phyloP scores from a whole-genome alignment of 2,797 vertebrate genomes.

The Momotus momota region DNA sequence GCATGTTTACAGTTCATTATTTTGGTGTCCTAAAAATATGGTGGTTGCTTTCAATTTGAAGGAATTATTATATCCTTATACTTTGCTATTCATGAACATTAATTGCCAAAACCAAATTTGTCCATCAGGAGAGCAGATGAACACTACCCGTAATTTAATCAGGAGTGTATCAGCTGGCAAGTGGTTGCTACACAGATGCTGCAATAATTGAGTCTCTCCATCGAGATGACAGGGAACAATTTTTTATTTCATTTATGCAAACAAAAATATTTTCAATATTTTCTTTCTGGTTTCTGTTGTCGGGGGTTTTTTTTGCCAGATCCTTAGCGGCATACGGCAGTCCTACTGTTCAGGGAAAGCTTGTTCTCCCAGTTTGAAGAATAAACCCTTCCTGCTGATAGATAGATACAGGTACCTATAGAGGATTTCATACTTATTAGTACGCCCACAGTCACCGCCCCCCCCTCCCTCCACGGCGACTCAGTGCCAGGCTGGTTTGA shows the following conservation, averaged over 20 bases:
- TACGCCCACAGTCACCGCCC: fast-evolving
- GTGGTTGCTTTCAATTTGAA: not conserved
- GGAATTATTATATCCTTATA: slow-evolving; percentile 8
- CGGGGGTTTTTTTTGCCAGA: not conserved
- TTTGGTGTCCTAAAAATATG: not conserved
- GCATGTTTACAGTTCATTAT: slow-evolving; percentile 13
- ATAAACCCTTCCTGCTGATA: not conserved
- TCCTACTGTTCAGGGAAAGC: not conserved
- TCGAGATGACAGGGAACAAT: not conserved
- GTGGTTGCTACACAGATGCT: not conserved
- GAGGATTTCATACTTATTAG: fast-evolving
- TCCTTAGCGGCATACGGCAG: not conserved
- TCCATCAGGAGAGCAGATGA: slow-evolving; percentile 9
- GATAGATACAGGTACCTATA: fast-evolving
- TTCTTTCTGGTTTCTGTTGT: not conserved
- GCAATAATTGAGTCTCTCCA: not conserved
- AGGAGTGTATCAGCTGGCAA: slow-evolving; percentile 19
- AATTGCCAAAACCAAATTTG: slow-evolving; percentile 44
- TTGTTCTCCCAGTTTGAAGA: not conserved
- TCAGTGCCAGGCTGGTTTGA: not conserved
- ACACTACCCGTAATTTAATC: slow-evolving; percentile 24
- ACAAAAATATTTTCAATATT: not conserved
- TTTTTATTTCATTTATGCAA: not conserved
- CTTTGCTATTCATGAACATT: not conserved
- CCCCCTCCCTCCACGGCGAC: not conserved